Percentiles rank a stretch among this genome's conserved stretches.
These are phyloP conservation scores for Drosophila helvetica DNA, from an alignment of 2,888 invertebrate species.

Conservation along the genomic window DNA sequence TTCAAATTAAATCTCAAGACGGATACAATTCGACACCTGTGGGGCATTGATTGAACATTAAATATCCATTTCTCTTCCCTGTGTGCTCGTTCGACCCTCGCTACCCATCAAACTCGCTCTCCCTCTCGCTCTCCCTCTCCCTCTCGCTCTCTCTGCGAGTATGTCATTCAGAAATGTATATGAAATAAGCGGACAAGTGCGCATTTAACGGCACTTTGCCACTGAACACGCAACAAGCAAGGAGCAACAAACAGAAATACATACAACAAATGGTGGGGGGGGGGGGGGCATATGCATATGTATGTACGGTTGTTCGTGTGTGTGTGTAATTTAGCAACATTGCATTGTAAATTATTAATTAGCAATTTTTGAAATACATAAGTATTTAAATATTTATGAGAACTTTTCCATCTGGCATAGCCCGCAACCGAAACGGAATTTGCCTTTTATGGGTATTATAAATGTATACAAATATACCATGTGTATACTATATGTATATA, in stretches of 20 bases:
- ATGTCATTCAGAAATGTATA: conserved; percentile 10
- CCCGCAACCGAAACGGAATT: conserved; percentile 12
- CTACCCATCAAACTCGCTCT: too few relatives aligned
- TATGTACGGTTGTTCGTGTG: background rate
- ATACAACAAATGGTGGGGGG: background rate
- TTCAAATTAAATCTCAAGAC: background rate
- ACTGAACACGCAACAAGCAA: conserved; percentile 43
- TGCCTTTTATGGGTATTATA: background rate
- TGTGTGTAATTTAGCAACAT: conserved; percentile 43
- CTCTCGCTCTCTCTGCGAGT: background rate
- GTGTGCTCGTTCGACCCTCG: background rate
- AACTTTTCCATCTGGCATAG: conserved; percentile 19
- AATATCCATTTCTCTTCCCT: background rate
- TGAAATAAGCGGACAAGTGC: conserved; percentile 32
- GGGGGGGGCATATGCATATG: background rate
- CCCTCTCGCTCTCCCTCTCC: too few relatives aligned
- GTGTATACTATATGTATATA: too few relatives aligned
- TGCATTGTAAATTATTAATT: conserved; percentile 52
- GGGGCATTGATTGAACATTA: background rate
- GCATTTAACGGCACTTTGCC: conserved; percentile 52
- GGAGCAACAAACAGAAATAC: conserved; percentile 23
- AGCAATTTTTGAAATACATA: conserved; percentile 47
- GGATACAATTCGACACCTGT: too few relatives aligned
- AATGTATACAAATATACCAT: conserved; percentile 14
- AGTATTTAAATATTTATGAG: conserved; percentile 46